These are phyloP conservation scores for Montifringilla adamsi DNA, from an alignment of 2,113 vertebrate species.

Conservation along the genomic window DNA sequence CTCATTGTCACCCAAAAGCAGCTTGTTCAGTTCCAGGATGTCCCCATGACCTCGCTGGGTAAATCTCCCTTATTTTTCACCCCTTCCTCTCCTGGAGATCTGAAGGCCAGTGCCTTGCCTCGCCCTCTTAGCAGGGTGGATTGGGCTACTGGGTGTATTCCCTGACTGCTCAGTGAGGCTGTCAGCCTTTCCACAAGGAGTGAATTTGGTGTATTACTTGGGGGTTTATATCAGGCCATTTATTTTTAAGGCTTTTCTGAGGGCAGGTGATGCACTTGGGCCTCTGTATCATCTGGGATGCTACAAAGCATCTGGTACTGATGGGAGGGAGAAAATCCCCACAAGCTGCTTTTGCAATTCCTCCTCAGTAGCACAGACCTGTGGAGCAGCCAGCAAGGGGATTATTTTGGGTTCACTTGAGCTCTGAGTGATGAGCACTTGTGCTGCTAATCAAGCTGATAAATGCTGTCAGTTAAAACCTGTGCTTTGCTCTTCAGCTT, in stretches of 20 bases:
- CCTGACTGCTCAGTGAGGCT: background rate
- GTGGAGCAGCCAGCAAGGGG: background rate
- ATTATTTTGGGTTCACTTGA: constrained; percentile 35
- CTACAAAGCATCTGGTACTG: background rate
- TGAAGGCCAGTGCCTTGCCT: background rate
- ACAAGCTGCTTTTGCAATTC: background rate
- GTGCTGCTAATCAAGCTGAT: constrained; percentile 33
- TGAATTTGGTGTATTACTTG: background rate
- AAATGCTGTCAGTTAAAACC: background rate
- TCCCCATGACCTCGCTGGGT: background rate
- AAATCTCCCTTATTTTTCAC: background rate
- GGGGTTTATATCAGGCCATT: background rate
- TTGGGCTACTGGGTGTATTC: background rate
- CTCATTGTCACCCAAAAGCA: background rate
- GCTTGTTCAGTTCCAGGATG: background rate
- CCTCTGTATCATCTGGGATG: background rate
- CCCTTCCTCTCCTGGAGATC: background rate
- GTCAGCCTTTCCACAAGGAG: background rate
- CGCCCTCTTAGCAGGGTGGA: background rate
- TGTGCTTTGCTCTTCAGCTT: background rate
- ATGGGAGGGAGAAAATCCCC: background rate
- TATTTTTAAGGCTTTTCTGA: background rate
- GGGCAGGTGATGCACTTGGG: background rate
- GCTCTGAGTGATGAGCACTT: constrained; percentile 8
- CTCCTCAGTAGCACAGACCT: background rate